Evolutionary conservation across 1,140 invertebrate species (phyloP).

Genomic region (Melitaea cinxia): DNA sequence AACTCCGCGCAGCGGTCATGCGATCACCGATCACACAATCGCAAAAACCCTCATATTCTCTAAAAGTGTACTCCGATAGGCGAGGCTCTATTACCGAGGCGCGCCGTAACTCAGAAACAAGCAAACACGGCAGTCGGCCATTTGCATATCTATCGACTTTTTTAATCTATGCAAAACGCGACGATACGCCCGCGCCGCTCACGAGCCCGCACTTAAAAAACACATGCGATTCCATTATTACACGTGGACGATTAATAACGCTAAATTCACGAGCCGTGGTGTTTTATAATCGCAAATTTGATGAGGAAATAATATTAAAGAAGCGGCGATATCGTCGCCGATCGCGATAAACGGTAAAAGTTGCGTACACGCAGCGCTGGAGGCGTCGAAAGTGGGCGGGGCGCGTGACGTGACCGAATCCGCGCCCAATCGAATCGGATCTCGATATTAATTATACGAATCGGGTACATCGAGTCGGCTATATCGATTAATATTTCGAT

Average conservation of each 20-base stretch:
- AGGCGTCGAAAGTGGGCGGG: constrained; percentile 76
- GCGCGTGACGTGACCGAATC: constrained; percentile 73
- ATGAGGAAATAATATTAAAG: constrained; percentile 41
- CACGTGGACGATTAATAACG: constrained; percentile 54
- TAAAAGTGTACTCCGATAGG: constrained; percentile 53
- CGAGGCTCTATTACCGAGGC: constrained; percentile 47
- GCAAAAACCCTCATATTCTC: constrained; percentile 26
- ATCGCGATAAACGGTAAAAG: constrained; percentile 63
- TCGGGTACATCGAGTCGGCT: constrained; percentile 66
- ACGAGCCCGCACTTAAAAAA: constrained; percentile 50
- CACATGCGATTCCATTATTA: constrained; percentile 66
- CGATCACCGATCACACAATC: constrained; percentile 27
- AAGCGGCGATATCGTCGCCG: constrained; percentile 41
- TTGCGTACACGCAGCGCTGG: constrained; percentile 70
- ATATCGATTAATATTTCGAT: constrained; percentile 76
- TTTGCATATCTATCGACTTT: constrained; percentile 79
- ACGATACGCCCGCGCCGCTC: constrained; percentile 66
- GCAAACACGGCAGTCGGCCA: constrained; percentile 70
- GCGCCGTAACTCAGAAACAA: constrained; percentile 73
- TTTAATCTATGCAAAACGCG: constrained; percentile 80
- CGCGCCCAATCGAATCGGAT: constrained; percentile 69
- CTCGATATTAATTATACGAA: constrained; percentile 79
- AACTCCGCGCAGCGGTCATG: constrained; percentile 20
- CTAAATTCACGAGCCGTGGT: background rate
- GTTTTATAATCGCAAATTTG: constrained; percentile 31